Evolutionary conservation across 2,113 vertebrate species (phyloP).

Genomic region (Microcebus griseorufus): DNA sequence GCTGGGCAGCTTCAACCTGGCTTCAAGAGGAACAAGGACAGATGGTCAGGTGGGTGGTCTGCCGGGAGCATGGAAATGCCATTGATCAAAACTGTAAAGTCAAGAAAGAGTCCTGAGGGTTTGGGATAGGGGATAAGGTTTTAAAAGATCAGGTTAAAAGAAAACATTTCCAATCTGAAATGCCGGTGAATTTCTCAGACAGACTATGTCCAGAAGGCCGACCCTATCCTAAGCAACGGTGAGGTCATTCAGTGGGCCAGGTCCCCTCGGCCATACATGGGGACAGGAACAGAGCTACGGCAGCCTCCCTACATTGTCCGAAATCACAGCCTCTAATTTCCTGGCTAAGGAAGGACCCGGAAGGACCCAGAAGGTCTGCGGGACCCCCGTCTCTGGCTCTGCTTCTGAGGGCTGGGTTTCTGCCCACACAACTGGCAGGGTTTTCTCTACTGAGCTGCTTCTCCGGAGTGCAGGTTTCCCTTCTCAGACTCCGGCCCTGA

Average conservation of each 20-base stretch:
- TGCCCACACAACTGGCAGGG: neutral
- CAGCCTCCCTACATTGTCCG: too few relatives aligned
- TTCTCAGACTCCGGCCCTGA: neutral
- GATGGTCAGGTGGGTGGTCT: neutral
- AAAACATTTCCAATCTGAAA: neutral
- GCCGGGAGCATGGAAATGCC: neutral
- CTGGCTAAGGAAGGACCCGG: neutral
- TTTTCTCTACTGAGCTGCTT: neutral
- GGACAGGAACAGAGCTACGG: too few relatives aligned
- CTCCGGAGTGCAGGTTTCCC: neutral
- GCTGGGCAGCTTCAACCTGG: neutral
- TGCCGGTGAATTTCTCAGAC: neutral
- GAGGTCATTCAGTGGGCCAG: neutral
- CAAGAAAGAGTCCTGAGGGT: neutral
- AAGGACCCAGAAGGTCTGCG: neutral
- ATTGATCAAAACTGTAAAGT: neutral
- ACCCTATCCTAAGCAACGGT: neutral
- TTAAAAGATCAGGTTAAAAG: neutral
- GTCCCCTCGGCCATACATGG: accelerated
- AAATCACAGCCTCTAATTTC: neutral
- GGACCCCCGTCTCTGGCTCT: neutral
- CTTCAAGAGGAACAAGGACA: neutral
- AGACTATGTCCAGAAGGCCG: neutral
- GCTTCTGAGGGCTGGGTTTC: neutral
- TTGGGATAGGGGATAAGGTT: neutral